Evolutionary conservation across 2,113 vertebrate genomes (phyloP).

Genomic region (Vicugna pacos): DNA sequence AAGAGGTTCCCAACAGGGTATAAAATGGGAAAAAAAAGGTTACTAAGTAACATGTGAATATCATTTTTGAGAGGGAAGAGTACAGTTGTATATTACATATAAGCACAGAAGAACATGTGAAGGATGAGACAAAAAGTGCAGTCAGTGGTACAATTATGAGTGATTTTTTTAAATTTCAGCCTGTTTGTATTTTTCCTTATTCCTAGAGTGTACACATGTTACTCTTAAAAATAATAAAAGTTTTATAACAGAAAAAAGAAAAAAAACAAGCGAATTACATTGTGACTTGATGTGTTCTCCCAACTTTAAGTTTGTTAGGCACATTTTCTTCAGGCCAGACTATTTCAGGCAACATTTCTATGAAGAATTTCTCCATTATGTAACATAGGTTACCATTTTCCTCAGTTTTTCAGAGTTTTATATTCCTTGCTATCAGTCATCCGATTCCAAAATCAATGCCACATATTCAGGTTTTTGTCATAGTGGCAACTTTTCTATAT

Average conservation of each 20-base stretch:
- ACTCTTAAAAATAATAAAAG: constrained; percentile 73
- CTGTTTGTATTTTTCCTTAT: constrained; percentile 72
- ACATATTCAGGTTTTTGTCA: constrained; percentile 29
- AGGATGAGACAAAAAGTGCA: constrained; percentile 31
- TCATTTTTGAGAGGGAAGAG: constrained; percentile 72
- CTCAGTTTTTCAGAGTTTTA: constrained; percentile 9
- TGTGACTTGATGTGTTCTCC: neutral
- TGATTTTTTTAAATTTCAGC: constrained; percentile 55
- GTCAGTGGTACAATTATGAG: constrained; percentile 26
- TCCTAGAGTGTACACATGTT: constrained; percentile 63
- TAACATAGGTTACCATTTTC: neutral
- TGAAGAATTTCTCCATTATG: neutral
- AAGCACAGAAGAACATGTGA: constrained; percentile 62
- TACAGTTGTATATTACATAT: constrained; percentile 64
- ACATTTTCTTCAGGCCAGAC: neutral
- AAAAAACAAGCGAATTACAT: neutral
- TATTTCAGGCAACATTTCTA: constrained; percentile 18
- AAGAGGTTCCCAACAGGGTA: constrained; percentile 32
- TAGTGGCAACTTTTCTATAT: neutral
- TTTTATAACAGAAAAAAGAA: constrained; percentile 63
- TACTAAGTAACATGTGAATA: constrained; percentile 57
- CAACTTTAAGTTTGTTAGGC: constrained; percentile 13
- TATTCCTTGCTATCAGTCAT: neutral
- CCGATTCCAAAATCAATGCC: neutral
- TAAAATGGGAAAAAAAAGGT: constrained; percentile 47